These are phyloP conservation scores for Cartodere bifasciata DNA, from an alignment of 2,888 invertebrate genomes.

Conservation along the genomic window DNA sequence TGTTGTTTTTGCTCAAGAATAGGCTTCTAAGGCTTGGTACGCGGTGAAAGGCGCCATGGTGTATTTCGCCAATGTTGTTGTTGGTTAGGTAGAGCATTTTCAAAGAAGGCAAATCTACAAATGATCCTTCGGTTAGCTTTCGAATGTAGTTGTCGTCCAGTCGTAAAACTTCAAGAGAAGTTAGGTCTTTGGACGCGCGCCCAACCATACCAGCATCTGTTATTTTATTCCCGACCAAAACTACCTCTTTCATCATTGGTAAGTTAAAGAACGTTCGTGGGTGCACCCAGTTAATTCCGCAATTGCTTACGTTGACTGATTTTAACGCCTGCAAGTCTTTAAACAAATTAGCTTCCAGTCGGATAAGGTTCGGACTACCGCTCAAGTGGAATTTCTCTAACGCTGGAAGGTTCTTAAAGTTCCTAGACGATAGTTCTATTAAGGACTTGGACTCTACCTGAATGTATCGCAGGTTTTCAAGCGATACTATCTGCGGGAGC, in stretches of 20 bases:
- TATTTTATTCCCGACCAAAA: conserved; percentile 59
- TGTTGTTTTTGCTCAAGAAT: conserved; percentile 64
- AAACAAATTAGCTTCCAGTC: conserved; percentile 61
- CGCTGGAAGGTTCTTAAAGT: conserved; percentile 56
- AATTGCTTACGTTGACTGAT: conserved; percentile 61
- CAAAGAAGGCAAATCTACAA: conserved; percentile 62
- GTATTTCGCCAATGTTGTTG: conserved; percentile 62
- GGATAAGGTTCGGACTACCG: conserved; percentile 51
- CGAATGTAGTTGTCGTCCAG: conserved; percentile 61
- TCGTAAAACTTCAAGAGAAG: conserved; percentile 54
- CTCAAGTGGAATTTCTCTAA: conserved; percentile 64
- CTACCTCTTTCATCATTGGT: conserved; percentile 56
- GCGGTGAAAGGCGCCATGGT: conserved; percentile 69
- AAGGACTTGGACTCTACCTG: conserved; percentile 58
- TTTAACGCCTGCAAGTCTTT: conserved; percentile 47
- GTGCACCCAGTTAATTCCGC: conserved; percentile 66
- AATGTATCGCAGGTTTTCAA: conserved; percentile 59
- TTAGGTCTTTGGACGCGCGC: conserved; percentile 60
- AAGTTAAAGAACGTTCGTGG: conserved; percentile 61
- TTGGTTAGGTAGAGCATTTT: conserved; percentile 54
- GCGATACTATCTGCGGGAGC: conserved; percentile 57
- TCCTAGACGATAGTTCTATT: conserved; percentile 51
- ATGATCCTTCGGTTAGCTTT: conserved; percentile 61
- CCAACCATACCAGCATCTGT: conserved; percentile 73
- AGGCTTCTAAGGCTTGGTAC: conserved; percentile 59